phyloP scores from a whole-genome alignment of 2,888 invertebrate species.

The Monoplex corrugatus region DNA sequence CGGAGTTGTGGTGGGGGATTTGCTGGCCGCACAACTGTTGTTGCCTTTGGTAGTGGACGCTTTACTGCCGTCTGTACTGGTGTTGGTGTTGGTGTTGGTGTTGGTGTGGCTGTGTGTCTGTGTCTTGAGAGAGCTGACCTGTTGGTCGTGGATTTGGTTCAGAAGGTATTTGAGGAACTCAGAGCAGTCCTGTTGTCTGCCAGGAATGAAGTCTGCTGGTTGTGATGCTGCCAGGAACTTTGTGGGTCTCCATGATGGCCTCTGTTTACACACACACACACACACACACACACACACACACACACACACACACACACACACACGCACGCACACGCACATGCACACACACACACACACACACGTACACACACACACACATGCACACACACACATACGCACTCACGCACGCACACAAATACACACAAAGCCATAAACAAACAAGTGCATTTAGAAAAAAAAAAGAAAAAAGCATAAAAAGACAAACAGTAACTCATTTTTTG shows the following conservation, averaged over 20 bases:
- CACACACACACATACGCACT: too few relatives aligned
- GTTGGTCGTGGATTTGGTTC: slow-evolving; percentile 89
- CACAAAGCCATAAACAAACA: too few relatives aligned
- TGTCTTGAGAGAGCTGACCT: slow-evolving; percentile 72
- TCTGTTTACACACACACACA: too few relatives aligned
- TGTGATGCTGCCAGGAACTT: slow-evolving; percentile 88
- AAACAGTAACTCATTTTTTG: too few relatives aligned
- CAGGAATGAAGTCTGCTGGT: slow-evolving; percentile 89
- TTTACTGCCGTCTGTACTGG: background rate
- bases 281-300: too few relatives aligned
- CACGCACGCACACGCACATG: too few relatives aligned
- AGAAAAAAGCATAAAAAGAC: too few relatives aligned
- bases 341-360: too few relatives aligned
- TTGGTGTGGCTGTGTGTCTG: background rate
- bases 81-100: background rate
- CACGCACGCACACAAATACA: too few relatives aligned
- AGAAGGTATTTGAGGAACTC: slow-evolving; percentile 89
- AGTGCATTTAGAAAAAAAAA: too few relatives aligned
- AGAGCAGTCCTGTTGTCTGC: slow-evolving; percentile 93
- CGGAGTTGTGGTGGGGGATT: background rate
- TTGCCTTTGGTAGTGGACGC: background rate
- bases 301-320: too few relatives aligned
- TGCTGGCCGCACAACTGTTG: background rate
- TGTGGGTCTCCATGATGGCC: slow-evolving; percentile 87
- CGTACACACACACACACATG: too few relatives aligned